phyloP scores from a whole-genome alignment of 37 sponge, comb jelly and placozoan species.

The Agelas oroides region DNA sequence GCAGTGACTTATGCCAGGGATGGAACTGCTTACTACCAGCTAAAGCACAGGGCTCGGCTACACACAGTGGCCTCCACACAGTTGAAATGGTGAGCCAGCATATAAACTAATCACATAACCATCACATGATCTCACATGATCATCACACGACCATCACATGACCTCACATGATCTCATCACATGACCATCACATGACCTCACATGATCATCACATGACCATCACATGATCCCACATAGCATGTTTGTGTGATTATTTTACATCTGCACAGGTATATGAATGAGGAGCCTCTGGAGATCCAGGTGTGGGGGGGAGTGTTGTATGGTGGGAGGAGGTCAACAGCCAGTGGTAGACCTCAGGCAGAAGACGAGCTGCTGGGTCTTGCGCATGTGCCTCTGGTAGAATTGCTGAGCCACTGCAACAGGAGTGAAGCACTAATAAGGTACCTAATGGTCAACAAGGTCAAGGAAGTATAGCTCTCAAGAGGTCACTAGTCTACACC shows the following conservation, averaged over 20 bases:
- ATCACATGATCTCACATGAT: neutral
- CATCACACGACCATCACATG: no score
- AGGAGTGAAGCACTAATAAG: no score
- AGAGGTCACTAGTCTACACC: no score
- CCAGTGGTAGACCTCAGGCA: slow-evolving; percentile 26
- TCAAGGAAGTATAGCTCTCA: no score
- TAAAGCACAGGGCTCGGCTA: slow-evolving; percentile 31
- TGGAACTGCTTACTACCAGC: slow-evolving; percentile 29
- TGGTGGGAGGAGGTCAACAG: neutral
- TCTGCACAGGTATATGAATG: slow-evolving; percentile 79
- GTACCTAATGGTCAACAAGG: no score
- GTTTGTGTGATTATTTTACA: neutral
- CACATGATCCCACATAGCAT: neutral
- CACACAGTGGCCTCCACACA: neutral
- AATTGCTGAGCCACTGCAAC: neutral
- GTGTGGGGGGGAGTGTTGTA: slow-evolving; percentile 57
- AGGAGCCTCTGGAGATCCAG: slow-evolving; percentile 83
- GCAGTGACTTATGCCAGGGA: slow-evolving; percentile 1
- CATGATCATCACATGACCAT: no score
- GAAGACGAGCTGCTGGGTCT: slow-evolving; percentile 66
- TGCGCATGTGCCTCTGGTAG: slow-evolving; percentile 47
- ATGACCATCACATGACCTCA: no score
- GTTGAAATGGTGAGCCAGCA: slow-evolving; percentile 45
- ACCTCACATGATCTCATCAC: no score
- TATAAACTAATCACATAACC: neutral